Evolutionary conservation across 1,140 invertebrate species (phyloP).

Genomic region (Lepidostoma basale): DNA sequence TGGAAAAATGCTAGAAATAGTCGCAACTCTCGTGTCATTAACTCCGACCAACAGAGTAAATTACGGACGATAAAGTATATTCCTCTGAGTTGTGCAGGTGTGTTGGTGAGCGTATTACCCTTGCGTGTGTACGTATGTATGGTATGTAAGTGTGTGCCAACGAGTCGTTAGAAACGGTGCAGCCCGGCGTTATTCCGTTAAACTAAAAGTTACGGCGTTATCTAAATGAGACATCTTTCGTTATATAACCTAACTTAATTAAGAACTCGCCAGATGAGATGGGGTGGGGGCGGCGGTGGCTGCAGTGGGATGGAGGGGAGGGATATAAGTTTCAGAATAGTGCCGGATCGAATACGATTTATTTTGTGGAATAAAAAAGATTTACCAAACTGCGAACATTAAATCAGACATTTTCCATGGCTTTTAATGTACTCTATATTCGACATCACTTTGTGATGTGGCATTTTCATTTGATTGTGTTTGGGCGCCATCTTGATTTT

Average conservation of each 20-base stretch:
- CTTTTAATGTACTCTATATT: no score
- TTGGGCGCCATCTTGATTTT: no score
- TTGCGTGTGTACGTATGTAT: background rate
- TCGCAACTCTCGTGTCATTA: background rate
- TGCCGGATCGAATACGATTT: conserved; percentile 11
- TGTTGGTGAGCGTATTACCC: no score
- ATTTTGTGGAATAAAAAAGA: background rate
- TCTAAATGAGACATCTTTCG: conserved; percentile 65
- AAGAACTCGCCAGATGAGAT: conserved; percentile 63
- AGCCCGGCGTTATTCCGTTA: conserved; percentile 49
- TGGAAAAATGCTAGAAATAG: no score
- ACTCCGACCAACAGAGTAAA: conserved; percentile 4
- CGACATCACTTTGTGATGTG: no score
- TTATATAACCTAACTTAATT: conserved; percentile 66
- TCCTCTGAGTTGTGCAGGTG: no score
- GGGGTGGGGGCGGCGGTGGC: conserved; percentile 41
- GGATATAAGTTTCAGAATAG: conserved; percentile 43
- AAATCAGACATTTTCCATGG: no score
- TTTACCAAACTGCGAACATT: no score
- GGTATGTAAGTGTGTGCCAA: conserved; percentile 12
- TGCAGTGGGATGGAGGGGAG: conserved; percentile 47
- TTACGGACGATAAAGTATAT: background rate
- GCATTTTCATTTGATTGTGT: no score
- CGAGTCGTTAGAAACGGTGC: conserved; percentile 34
- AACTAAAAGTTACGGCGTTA: conserved; percentile 60